These are phyloP conservation scores for Gymnoscelis rufifasciata DNA, from an alignment of 2,888 invertebrate species.

Conservation along the genomic window DNA sequence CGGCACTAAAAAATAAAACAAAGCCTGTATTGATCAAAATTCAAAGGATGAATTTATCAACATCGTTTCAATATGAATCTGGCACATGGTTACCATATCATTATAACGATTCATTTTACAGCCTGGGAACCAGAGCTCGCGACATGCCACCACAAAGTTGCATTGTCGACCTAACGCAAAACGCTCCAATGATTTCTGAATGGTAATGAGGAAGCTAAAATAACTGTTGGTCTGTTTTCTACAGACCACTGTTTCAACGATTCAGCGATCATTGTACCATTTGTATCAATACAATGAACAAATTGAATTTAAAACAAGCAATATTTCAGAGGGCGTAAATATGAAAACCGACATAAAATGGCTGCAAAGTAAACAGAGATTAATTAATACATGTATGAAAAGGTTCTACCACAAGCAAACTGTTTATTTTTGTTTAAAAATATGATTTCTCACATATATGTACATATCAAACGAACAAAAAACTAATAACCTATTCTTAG, in stretches of 20 bases:
- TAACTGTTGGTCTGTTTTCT: conserved; percentile 19
- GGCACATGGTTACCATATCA: conserved; percentile 55
- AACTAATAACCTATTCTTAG: conserved; percentile 67
- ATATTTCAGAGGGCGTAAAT: too few species aligned
- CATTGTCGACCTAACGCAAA: conserved; percentile 39
- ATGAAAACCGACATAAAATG: too few species aligned
- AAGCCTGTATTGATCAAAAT: conserved; percentile 43
- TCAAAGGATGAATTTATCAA: conserved; percentile 57
- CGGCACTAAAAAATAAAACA: conserved; percentile 6
- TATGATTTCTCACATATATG: conserved; percentile 38
- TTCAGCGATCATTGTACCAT: conserved; percentile 6
- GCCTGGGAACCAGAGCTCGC: conserved; percentile 50
- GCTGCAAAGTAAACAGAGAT: too few species aligned
- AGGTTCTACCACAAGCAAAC: background rate
- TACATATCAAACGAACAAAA: conserved; percentile 52
- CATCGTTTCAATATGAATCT: conserved; percentile 48
- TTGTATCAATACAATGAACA: too few species aligned
- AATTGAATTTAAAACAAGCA: too few species aligned
- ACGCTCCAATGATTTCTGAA: conserved; percentile 44
- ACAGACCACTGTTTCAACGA: conserved; percentile 8
- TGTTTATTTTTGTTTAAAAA: background rate
- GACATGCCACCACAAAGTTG: conserved; percentile 38
- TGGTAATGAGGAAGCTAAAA: conserved; percentile 38
- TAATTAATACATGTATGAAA: too few species aligned
- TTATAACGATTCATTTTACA: conserved; percentile 50